Conservation (phyloP, 1,140 invertebrate genomes). For the Scaptomyza montana region DNA sequence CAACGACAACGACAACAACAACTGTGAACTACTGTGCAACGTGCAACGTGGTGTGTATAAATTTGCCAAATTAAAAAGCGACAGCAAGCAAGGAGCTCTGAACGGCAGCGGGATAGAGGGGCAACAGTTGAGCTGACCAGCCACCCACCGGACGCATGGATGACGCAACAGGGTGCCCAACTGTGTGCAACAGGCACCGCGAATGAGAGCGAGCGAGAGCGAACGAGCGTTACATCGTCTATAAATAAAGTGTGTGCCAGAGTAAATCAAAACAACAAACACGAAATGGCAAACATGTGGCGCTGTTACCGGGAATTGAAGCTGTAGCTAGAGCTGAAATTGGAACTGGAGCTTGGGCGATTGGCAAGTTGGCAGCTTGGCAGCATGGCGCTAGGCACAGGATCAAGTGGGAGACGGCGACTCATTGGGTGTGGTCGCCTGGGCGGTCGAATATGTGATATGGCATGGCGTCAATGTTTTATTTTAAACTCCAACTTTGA, state of each 20-base stretch:
- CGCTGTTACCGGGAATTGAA: conserved; percentile 37
- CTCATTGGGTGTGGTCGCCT: conserved; percentile 65
- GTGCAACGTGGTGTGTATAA: conserved; percentile 70
- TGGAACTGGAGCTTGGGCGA: conserved; percentile 1
- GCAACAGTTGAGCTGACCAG: conserved; percentile 38
- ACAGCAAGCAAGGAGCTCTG: conserved; percentile 38
- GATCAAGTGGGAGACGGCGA: conserved; percentile 70
- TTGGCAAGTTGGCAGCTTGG: conserved; percentile 34
- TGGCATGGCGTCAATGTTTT: conserved; percentile 40
- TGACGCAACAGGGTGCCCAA: conserved; percentile 74
- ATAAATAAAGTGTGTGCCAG: conserved; percentile 71
- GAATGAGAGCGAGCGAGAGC: not conserved
- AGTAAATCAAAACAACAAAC: conserved; percentile 77
- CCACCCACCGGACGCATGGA: conserved; percentile 75
- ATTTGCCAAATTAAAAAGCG: conserved; percentile 78
- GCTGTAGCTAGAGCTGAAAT: not conserved
- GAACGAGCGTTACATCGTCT: conserved; percentile 46
- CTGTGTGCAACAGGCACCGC: not conserved
- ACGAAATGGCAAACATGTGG: conserved; percentile 68
- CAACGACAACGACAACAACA: conserved; percentile 30
- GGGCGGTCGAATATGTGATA: conserved; percentile 48
- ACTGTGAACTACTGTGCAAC: conserved; percentile 64
- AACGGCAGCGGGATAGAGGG: not conserved
- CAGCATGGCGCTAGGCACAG: conserved; percentile 33
- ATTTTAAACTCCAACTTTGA: not conserved